Conservation (phyloP, 2,113 vertebrate genomes). For the Varanus salvator region DNA sequence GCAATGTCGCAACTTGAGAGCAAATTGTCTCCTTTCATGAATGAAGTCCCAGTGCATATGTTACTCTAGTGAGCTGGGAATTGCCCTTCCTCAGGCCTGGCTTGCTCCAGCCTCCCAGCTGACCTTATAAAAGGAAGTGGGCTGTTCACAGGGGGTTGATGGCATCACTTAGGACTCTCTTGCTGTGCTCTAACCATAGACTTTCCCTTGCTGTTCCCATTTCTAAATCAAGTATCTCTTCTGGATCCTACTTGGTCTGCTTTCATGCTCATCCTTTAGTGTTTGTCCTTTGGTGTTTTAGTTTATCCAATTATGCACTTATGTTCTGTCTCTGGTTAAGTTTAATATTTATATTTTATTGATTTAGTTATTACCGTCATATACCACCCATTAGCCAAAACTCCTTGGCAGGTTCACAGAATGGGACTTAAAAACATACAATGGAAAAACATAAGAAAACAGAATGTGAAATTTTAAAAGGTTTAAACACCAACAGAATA, state of each 20-base stretch:
- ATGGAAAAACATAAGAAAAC: no score
- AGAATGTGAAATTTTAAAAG: no score
- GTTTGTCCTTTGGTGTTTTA: neutral
- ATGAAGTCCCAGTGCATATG: neutral
- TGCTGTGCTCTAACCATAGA: no score
- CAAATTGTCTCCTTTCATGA: neutral
- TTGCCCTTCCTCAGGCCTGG: neutral
- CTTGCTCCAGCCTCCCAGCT: neutral
- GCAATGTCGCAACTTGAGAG: neutral
- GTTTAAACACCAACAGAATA: no score
- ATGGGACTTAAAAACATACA: no score
- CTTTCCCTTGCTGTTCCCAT: neutral
- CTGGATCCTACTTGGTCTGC: neutral
- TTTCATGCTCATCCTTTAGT: neutral
- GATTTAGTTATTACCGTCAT: no score
- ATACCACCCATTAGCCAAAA: no score
- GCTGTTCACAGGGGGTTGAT: neutral
- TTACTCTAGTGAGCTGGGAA: neutral
- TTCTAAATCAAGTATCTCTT: neutral
- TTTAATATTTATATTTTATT: no score
- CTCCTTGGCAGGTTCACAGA: no score
- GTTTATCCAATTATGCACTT: neutral
- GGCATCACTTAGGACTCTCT: neutral
- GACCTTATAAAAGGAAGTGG: neutral
- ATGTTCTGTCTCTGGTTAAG: neutral